Percentiles rank a stretch among this genome's conserved stretches.
These are phyloP conservation scores for Amblyjoppa proteus DNA, from an alignment of 2,888 invertebrate genomes.

Conservation along the genomic window DNA sequence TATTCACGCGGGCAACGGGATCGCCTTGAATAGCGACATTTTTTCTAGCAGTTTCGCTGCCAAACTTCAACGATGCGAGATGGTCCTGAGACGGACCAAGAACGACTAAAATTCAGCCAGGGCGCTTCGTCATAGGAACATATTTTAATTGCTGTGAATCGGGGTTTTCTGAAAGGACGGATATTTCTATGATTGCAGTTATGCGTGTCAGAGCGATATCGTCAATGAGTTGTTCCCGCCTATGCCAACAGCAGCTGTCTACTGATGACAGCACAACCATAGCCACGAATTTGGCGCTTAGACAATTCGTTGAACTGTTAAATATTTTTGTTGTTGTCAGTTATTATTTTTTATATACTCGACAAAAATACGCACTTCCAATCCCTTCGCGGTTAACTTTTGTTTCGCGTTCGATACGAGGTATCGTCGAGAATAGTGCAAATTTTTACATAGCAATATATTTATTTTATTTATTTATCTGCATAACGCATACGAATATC, in stretches of 20 bases:
- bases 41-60: slow-evolving; percentile 1
- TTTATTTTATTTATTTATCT: slow-evolving; percentile 45
- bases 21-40: background rate
- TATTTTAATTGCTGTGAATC: slow-evolving; percentile 40
- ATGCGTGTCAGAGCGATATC: slow-evolving; percentile 96
- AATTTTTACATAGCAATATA: slow-evolving; percentile 51
- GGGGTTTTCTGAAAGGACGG: slow-evolving; percentile 76
- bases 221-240: slow-evolving; percentile 97
- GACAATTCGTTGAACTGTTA: background rate
- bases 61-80: slow-evolving; percentile 24
- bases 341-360: slow-evolving; percentile 59
- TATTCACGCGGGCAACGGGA: background rate
- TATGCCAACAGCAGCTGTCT: slow-evolving; percentile 82
- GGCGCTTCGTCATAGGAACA: slow-evolving; percentile 24
- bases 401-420: slow-evolving; percentile 12
- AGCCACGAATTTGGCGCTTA: slow-evolving; percentile 56
- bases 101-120: slow-evolving; percentile 26
- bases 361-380: slow-evolving; percentile 34
- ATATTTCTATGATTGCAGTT: slow-evolving; percentile 92
- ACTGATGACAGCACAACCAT: slow-evolving; percentile 75
- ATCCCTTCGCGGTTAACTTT: slow-evolving; percentile 48
- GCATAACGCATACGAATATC: slow-evolving; percentile 6
- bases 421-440: slow-evolving; percentile 35
- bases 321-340: slow-evolving; percentile 21
- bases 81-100: background rate